Base-by-base conservation (phyloP, 2,888 invertebrate species). In the Podotricha telesiphe region DNA sequence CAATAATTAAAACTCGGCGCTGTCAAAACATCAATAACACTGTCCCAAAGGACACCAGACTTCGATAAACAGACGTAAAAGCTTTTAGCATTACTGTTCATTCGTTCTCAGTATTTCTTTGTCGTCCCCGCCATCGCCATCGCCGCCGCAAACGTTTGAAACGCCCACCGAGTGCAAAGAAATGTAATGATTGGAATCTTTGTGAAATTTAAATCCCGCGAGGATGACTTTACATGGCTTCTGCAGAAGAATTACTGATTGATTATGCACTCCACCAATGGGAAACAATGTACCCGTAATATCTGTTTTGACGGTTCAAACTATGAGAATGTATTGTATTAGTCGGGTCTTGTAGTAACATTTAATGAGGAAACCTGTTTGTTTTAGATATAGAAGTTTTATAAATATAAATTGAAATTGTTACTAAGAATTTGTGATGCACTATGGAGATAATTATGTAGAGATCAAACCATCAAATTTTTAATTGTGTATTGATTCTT, bases 41-140 rank as follows among this genome's bases (percentile, higher is more conserved):
- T 73, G 72, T 84, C 88, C 91, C 91, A 45, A 73, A 76, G 87
- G 90, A 78, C 82, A 78, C 78, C 79, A 82, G 86, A 86, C 85
- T 83, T 85, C 81, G 84, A 85, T 76, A 83, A 88, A 84, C 85
- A 86, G 82, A 83, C 84, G 86, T 84, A 83, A 87, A 89, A 88
- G 91, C 91, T 91, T 91, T 92, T 88, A 89, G 88, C 91, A 91
- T 91, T 90, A 90, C 86, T 82, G 82, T 80, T 85, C 87, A 89
- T 92, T 85, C 89, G 90, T 88, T 85, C 85, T 74, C 73, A 74
- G 80, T 80, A 83, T 84, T 89, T 85, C 87, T 89, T 91, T 91
- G 89, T 91, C 55, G 89, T 84, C 87, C 88, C 86, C 84, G 81
- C 79, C 79, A 79, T 91, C 55, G 89, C 84, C 87, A 87, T 86